phyloP scores from a whole-genome alignment of 2,888 invertebrate species.

The Neoascia interrupta region DNA sequence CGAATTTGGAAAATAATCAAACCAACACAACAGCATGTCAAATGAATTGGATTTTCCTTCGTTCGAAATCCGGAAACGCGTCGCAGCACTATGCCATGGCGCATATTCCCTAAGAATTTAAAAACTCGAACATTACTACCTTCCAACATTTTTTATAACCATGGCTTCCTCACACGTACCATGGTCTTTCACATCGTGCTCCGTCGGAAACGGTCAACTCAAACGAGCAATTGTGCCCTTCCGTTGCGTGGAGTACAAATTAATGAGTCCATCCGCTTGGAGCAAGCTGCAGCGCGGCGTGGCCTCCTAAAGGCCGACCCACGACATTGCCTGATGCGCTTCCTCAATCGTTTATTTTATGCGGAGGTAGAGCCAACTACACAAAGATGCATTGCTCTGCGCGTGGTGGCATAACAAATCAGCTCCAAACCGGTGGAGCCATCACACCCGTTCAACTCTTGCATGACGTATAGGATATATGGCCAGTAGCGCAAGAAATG shows the following conservation, averaged over 20 bases:
- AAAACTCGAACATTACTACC: conserved; percentile 2
- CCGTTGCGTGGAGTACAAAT: conserved; percentile 63
- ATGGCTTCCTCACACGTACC: conserved; percentile 11
- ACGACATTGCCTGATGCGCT: conserved; percentile 29
- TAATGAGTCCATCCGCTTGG: conserved; percentile 65
- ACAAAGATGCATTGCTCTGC: conserved; percentile 17
- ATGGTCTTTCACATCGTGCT: not conserved
- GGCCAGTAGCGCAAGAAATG: conserved; percentile 23
- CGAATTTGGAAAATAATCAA: conserved; percentile 17
- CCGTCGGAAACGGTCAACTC: conserved; percentile 39
- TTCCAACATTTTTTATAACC: conserved; percentile 28
- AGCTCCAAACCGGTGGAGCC: conserved; percentile 31
- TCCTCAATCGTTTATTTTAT: conserved; percentile 33
- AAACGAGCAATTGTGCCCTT: conserved; percentile 53
- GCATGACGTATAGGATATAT: not conserved
- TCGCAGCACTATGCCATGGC: conserved; percentile 15
- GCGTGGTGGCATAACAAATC: conserved; percentile 63
- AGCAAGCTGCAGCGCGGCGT: not conserved
- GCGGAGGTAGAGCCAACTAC: conserved; percentile 7
- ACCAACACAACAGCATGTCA: conserved; percentile 20
- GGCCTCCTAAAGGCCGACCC: conserved; percentile 55
- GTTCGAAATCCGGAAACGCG: conserved; percentile 56
- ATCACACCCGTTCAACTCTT: conserved; percentile 9
- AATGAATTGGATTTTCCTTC: conserved; percentile 32
- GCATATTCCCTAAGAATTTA: conserved; percentile 42